phyloP scores from a whole-genome alignment of 2,797 vertebrate species.

The Kryptolebias ocellatus region DNA sequence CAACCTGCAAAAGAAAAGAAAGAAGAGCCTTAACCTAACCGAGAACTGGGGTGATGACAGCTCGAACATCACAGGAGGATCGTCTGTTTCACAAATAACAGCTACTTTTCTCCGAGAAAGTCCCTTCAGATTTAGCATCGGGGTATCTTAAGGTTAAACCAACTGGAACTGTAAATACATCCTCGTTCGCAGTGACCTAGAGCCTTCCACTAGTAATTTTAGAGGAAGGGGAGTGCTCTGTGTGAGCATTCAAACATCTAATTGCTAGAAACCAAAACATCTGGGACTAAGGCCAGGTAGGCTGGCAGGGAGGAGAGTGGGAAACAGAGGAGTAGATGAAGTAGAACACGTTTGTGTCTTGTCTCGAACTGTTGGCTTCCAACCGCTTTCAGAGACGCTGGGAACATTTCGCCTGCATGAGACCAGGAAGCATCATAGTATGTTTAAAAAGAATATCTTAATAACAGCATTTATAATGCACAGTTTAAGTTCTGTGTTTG shows the following conservation, averaged over 20 bases:
- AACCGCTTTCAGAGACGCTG: conserved; percentile 53
- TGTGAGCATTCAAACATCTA: conserved; percentile 71
- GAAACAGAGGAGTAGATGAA: conserved; percentile 71
- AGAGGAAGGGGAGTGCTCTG: conserved; percentile 23
- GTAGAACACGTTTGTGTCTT: conserved; percentile 71
- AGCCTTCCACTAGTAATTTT: conserved; percentile 59
- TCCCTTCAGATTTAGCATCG: conserved; percentile 62
- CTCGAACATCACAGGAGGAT: conserved; percentile 52
- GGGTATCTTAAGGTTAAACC: conserved; percentile 65
- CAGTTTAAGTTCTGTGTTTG: too few species aligned
- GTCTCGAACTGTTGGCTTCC: conserved; percentile 62
- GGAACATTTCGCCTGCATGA: conserved; percentile 60
- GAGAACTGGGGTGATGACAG: conserved; percentile 59
- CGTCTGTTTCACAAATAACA: conserved; percentile 72
- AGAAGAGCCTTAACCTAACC: conserved; percentile 37
- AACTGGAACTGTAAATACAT: conserved; percentile 67
- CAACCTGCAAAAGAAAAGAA: neutral
- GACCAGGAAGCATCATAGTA: conserved; percentile 53
- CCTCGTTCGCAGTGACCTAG: conserved; percentile 63
- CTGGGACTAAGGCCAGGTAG: conserved; percentile 75
- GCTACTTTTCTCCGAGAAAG: conserved; percentile 64
- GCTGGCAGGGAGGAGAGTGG: conserved; percentile 64
- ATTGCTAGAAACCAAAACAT: conserved; percentile 75
- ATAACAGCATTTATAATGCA: too few species aligned
- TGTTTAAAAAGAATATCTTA: neutral